phyloP scores from a whole-genome alignment of 2,113 vertebrate genomes.

The Prolemur simus region DNA sequence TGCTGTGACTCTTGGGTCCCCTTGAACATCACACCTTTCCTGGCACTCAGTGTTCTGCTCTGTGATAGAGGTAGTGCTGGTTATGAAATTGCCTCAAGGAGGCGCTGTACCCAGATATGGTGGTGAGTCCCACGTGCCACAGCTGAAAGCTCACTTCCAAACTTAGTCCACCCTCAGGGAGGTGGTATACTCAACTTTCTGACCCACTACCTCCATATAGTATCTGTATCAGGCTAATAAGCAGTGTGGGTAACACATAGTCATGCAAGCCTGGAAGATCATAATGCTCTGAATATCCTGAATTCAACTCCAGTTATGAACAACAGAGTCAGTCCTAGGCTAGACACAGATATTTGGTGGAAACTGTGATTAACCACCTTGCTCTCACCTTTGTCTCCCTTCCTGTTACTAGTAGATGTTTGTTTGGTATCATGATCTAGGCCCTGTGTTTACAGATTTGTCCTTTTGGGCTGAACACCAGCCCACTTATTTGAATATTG shows the following conservation, averaged over 20 bases:
- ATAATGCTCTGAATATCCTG: not conserved
- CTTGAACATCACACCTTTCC: not conserved
- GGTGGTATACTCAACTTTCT: not conserved
- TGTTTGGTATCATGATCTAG: not conserved
- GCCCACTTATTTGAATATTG: not conserved
- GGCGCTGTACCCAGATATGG: not conserved
- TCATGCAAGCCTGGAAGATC: not conserved
- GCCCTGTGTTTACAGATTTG: not conserved
- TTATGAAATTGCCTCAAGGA: not conserved
- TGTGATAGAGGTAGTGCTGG: not conserved
- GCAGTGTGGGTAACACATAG: not conserved
- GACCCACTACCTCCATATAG: not conserved
- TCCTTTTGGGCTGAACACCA: not conserved
- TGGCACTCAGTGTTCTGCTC: not conserved
- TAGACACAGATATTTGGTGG: not conserved
- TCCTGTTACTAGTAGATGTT: not conserved
- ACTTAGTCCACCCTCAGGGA: not conserved
- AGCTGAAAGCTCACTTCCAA: not conserved
- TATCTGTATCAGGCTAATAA: not conserved
- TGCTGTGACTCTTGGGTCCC: not conserved
- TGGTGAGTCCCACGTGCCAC: not conserved
- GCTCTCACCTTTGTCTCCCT: not conserved
- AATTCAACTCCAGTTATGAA: not conserved
- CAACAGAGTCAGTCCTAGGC: not conserved
- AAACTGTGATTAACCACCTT: not conserved